Evolutionary conservation across 2,797 vertebrate genomes (phyloP), one percentile per base, ranked within the genome.

Genomic region (Nyctalus aviator): DNA sequence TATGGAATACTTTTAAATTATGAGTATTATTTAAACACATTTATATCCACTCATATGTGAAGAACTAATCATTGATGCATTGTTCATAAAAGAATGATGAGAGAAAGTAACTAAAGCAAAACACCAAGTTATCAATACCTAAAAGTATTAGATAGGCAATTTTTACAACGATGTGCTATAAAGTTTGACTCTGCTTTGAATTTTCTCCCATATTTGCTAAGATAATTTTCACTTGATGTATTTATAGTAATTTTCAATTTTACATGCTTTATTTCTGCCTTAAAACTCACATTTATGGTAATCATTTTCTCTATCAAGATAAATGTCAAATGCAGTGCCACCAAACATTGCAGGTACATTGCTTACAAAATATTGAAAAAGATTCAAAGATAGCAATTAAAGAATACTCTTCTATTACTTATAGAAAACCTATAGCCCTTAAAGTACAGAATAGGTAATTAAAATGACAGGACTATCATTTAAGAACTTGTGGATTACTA

Each of bases 201-300:
- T 79, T 83, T 53, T 87, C 76, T 57, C 32, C 37, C 14, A 1
- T 46, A 30, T 79, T 90, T 46, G 30, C 25, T 91, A 68, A 72
- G 93, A 73, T 79, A 64, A 83, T 71, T 90, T 81, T 85, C 6
- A 69, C 25, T 94, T 90, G 91, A 81, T 50, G 14, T 86, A 53
- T 32, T 18, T 35, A 30, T 64, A 50, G 30, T 59, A 35, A 41
- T 79, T 95, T 91, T 89, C 17, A 64, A 69, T 76, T 90, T 78
- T 82, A 62, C 8, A 48, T 89, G 25, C 15, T 78, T 93, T 91
- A 68, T 77, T 86, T 86, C n/a, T 94, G 44, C 32, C 50, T 78
- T 32, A 91, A 93, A 75, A 68, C 25, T 79, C 20, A 55, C 15
- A 69, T 62, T 55, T 87, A 73, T 30, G 17, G 27, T 17, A 48